Evolutionary conservation across 2,113 vertebrate species (phyloP), one percentile per base, ranked within the genome.

Genomic region (Cervus canadensis): DNA sequence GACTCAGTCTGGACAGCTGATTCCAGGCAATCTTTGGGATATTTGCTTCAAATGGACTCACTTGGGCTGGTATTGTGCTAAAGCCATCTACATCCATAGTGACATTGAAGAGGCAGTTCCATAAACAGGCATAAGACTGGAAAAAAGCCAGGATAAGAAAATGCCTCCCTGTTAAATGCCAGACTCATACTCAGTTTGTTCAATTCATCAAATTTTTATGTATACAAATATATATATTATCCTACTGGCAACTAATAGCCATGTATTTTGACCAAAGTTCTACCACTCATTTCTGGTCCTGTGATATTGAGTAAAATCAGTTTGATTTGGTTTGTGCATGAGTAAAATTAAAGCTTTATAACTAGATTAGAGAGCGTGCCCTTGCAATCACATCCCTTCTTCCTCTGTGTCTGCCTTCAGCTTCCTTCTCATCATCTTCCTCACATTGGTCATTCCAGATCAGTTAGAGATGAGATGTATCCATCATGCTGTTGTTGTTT

Each of bases 321-420:
- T 60, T 14, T 9, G 33, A 52, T n/a, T 57, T n/a, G 16, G 14
- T 59, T 71, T 90, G 74, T 10, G 1, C 2, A 0, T 33, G 40
- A 45, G 48, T 9, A 45, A 60, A 36, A 50, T 6, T 19, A 76
- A 90, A 23, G 48, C 9, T 11, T 3, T 40, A 13, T n/a, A 26
- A 56, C 10, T 15, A 33, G 76, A 50, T 33, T 43, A 57, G 25
- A 56, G 50, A 5, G 6, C 0, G 0, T 5, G 2, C 0, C 15
- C 2, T 11, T 43, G 16, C 5, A 15, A 9, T 7, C 62, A 15
- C 11, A 6, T 1, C 36, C 62, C 1, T 21, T 36, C 14, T 33
- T 43, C 7, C 48, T 48, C 30, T 2, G 4, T 40, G 15, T 8
- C n/a, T 54, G 48, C 21, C 54, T 43, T 40, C 6, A 26, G 33